Percentiles rank a stretch among this genome's conserved stretches.
These are phyloP conservation scores for Alectoris magna DNA, from an alignment of 2,797 vertebrate species.

Conservation along the genomic window DNA sequence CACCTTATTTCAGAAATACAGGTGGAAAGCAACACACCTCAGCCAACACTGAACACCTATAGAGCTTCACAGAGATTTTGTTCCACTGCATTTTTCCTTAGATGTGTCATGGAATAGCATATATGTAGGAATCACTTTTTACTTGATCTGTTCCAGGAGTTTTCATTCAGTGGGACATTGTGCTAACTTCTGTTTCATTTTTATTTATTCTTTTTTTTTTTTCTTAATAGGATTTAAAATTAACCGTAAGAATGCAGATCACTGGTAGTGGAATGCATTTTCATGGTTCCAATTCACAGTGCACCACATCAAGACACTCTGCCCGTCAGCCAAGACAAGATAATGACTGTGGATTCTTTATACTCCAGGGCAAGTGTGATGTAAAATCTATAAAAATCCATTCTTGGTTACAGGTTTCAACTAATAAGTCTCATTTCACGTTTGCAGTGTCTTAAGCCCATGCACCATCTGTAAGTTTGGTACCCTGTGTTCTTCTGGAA, in stretches of 20 bases:
- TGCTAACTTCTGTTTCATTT: not conserved
- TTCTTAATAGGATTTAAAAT: not conserved
- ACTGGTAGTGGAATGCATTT: not conserved
- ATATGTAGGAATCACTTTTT: slow-evolving; percentile 20
- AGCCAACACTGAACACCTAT: slow-evolving; percentile 7
- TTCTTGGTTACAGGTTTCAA: not conserved
- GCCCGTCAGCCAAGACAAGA: not conserved
- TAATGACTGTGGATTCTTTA: not conserved
- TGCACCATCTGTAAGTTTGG: not conserved
- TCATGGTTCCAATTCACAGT: not conserved
- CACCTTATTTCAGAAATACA: slow-evolving; percentile 25
- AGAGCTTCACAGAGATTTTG: slow-evolving; percentile 47
- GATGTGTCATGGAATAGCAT: not conserved
- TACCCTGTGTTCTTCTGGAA: not conserved
- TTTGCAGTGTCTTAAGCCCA: not conserved
- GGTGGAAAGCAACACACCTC: slow-evolving; percentile 46
- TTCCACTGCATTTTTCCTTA: slow-evolving; percentile 1
- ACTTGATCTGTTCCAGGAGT: not conserved
- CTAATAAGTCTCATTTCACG: not conserved
- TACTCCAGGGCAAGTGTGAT: not conserved
- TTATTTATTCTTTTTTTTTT: not conserved
- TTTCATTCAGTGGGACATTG: not conserved
- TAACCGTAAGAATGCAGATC: not conserved
- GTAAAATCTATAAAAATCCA: not conserved
- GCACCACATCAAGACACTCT: not conserved